Evolutionary conservation across 2,888 invertebrate genomes (phyloP), one percentile per base, ranked within the genome.

Genomic region (Pemphredon lugubris): DNA sequence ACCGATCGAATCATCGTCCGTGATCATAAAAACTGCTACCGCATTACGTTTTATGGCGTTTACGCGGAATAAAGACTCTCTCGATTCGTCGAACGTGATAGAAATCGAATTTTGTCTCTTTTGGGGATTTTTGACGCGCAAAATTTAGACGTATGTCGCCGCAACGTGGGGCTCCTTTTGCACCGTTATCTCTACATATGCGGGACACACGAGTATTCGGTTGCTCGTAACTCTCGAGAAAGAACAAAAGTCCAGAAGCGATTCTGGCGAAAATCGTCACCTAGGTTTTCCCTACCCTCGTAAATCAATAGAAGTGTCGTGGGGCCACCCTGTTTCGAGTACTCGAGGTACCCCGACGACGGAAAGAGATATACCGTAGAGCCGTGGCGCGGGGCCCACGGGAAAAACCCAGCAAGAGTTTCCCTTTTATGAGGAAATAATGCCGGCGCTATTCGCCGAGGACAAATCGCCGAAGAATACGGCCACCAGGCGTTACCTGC

Each of bases 401-500:
- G 73, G 69, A 4, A 77, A 83, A 83, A 73, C 64, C 75, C 69
- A 61, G 7, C 34, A 34, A 13, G 13, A 26, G 11, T 73, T 72
- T 70, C 40, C 53, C 40, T 39, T 53, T 37, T 50, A 45, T 26
- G 37, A 54, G 53, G 44, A 73, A 69, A 71, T 69, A 73, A 74
- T 69, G 21, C 34, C 60, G 65, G 60, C 57, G 58, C 32, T 72
- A 40, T 65, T 69, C 66, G 61, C 13, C 58, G 63, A 51, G 60
- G 79, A 78, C 77, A 80, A 81, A 81, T 79, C 65, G 71, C 34
- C 23, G 57, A 37, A 86, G 78, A 87, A 82, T 84, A 55, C 55
- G 13, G 73, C 83, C 77, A 83, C 84, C 84, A 81, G 83, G 60
- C 76, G 64, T 73, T 83, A 84, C 83, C 83, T 83, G 84, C 48